Evolutionary conservation across 2,797 vertebrate genomes (phyloP), one percentile per base, ranked within the genome.

Genomic region (Pyrocephalus nanus): DNA sequence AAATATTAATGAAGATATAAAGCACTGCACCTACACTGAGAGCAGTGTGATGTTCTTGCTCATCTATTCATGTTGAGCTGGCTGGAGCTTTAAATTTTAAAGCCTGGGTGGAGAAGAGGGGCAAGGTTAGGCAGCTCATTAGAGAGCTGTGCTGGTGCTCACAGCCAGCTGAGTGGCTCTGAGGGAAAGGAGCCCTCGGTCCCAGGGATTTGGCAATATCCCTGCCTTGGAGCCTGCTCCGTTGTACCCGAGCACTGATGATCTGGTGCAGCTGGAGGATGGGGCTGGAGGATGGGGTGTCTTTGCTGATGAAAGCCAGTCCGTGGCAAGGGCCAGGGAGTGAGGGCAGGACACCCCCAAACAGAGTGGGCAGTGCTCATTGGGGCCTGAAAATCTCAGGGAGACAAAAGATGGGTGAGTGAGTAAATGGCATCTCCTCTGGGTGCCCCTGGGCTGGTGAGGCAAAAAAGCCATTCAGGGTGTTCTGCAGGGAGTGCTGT

Each of bases 1-100:
- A 97, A 98, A 97, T 96, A 97, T 97, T 97, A 97, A 98, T 97
- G 97, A 97, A 79, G 90, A 82, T 93, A 40, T 65, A 92, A 98
- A 97, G 97, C 96, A 70, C 95, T 96, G 97, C 97, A 95, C 96
- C 96, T 78, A 88, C 96, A 90, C 93, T 7, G 92, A 81, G 96
- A 96, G 96, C 96, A 51, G 23, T 21, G 84, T 62, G 65, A 92
- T 96, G 97, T 93, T 97, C 76, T 51, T 61, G 90, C 96, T 97
- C 96, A 83, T 90, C 91, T 96, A 69, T 95, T 97, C 95, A 42
- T 86, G 90, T 94, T 43, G 81, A 95, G 93, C 86, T 85, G 27
- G 92, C 96, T 75, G 91, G 9, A 87, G 88, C 83, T 96, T 94
- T 95, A 95, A 92, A 79, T 94, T 96, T 96, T 90, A 96, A 88